Base-by-base conservation (phyloP, 2,797 vertebrate species). In the Myotis vivesi region DNA sequence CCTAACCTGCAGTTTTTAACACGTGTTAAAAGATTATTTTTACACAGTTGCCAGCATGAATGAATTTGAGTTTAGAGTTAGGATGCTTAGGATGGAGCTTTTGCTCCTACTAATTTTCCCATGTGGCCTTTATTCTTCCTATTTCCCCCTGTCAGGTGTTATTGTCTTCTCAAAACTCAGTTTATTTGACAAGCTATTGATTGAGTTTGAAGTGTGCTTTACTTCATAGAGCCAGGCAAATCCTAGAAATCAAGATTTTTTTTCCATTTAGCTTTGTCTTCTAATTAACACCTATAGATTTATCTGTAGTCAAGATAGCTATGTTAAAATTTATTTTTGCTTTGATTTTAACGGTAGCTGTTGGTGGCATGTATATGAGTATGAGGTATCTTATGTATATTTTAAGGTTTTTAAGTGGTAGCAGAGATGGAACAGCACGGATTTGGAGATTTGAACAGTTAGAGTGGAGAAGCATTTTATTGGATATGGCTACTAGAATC, bases 391-490 rank as follows among this genome's bases (percentile, higher is more conserved):
- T 62, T 62, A 62, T 62, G 59, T 62, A 64, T 83, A 5, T 96
- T 72, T 87, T 91, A 97, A 99, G 99, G 98, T 99, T 99, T 96
- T 99, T 99, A 95, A 99, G 99, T 94, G 99, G 99, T 94, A 99
- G 99, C 98, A 98, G 99, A 94, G 99, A 99, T 93, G 99, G 99
- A 69, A 99, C 99, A 2, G 99, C 99, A 4, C 98, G 99, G 7
- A 99, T 99, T 97, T 99, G 99, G 99, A 98, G 97, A 83, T 99
- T 99, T 33, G 98, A 99, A 86, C 99, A 99, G 86, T 99, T 99
- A 88, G 99, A 99, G 55, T 99, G 99, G 99, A 99, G 98, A 82
- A 99, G 98, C 96, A 97, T 99, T 97, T 96, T 99, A 72, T 97
- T 99, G 97, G 99, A 99, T 97, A 99, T 99, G 99, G 98, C 99